Conservation (phyloP, 2,113 vertebrate species). For the Suricata suricatta region DNA sequence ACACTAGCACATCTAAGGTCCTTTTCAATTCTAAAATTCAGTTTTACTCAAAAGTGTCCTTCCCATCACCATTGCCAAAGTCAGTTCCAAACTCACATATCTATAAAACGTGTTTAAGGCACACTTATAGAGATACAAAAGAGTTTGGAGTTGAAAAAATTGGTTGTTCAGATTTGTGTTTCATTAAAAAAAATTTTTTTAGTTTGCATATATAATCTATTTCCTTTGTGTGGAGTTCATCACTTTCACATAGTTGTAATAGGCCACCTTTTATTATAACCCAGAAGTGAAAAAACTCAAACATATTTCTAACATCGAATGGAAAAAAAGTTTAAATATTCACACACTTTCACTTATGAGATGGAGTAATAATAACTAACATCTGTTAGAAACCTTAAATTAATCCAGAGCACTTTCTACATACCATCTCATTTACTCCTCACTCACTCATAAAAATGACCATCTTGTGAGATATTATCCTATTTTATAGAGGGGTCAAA, state of each 20-base stretch:
- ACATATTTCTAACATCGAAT: background rate
- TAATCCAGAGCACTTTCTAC: background rate
- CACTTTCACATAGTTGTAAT: background rate
- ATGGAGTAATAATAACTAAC: background rate
- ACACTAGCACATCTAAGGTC: background rate
- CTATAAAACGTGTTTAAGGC: background rate
- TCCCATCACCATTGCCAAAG: background rate
- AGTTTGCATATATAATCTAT: background rate
- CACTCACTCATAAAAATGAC: background rate
- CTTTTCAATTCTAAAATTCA: background rate
- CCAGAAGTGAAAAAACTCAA: background rate
- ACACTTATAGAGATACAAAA: slow-evolving; percentile 13
- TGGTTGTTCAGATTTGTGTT: background rate
- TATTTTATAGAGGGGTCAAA: background rate
- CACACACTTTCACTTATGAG: background rate
- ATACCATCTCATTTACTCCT: background rate
- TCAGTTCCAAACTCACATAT: background rate
- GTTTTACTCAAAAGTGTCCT: background rate
- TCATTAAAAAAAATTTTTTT: background rate
- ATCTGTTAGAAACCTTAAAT: background rate
- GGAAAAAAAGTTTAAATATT: slow-evolving; percentile 4
- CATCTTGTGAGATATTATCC: background rate
- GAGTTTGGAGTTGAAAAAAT: background rate
- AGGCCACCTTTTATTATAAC: background rate
- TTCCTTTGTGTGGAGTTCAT: background rate